Evolutionary conservation across 1,140 invertebrate genomes (phyloP).

Genomic region (Notospermus geniculatus): DNA sequence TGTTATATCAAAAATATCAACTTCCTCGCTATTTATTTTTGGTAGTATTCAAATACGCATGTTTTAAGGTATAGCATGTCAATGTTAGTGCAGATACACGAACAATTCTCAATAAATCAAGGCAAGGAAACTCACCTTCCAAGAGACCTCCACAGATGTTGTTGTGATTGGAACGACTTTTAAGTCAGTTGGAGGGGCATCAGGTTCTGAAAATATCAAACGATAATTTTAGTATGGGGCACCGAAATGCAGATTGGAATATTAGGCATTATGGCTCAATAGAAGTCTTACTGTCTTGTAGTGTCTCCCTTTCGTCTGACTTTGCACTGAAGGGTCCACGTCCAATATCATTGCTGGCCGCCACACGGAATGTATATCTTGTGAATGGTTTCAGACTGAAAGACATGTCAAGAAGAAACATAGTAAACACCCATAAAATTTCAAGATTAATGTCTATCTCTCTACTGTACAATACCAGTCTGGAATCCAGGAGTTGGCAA

Average conservation of each 20-base stretch:
- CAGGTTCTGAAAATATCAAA: conserved; percentile 69
- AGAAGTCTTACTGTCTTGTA: conserved; percentile 47
- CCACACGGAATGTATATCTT: conserved; percentile 87
- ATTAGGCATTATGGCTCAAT: no score
- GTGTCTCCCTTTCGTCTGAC: conserved; percentile 78
- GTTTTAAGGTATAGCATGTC: no score
- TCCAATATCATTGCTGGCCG: conserved; percentile 94
- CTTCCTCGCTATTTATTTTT: no score
- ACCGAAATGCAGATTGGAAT: no score
- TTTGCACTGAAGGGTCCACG: conserved; percentile 86
- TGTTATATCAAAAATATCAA: no score
- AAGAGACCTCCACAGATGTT: conserved; percentile 57
- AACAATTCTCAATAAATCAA: no score
- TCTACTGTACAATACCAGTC: no score
- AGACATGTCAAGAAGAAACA: neutral
- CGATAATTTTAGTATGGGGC: conserved; percentile 8
- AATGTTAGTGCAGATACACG: no score
- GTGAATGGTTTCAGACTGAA: conserved; percentile 80
- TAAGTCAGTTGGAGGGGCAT: conserved; percentile 74
- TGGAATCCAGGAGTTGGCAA: no score
- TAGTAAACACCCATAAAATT: no score
- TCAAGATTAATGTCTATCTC: no score
- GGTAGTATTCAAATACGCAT: no score
- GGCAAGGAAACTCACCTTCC: conserved; percentile 43
- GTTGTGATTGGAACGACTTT: conserved; percentile 90